phyloP scores from a whole-genome alignment of 1,140 invertebrate species.

The Papilio polytes region DNA sequence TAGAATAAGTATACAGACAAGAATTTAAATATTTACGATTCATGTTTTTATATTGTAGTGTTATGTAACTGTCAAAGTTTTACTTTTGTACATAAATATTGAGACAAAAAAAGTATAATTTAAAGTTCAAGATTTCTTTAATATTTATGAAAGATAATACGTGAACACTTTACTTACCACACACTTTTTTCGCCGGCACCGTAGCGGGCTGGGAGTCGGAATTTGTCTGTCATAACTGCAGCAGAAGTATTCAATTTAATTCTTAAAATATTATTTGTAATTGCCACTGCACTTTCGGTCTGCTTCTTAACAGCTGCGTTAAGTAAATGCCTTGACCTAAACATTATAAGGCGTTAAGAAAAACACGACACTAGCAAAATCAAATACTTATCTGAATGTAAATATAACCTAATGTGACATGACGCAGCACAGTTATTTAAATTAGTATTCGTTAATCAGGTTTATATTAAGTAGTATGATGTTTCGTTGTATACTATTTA shows the following conservation, averaged over 20 bases:
- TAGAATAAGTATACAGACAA: too few relatives aligned
- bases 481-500: background rate
- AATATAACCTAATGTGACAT: slow-evolving; percentile 48
- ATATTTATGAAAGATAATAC: background rate
- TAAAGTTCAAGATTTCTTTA: slow-evolving; percentile 18
- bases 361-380: slow-evolving; percentile 39
- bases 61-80: background rate
- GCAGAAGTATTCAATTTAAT: slow-evolving; percentile 37
- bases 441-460: slow-evolving; percentile 25
- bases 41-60: background rate
- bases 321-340: slow-evolving; percentile 60
- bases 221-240: slow-evolving; percentile 80
- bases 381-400: slow-evolving; percentile 49
- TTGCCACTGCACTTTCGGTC: slow-evolving; percentile 36
- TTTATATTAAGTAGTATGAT: background rate
- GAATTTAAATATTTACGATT: too few relatives aligned
- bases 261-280: slow-evolving; percentile 40
- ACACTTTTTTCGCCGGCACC: slow-evolving; percentile 86
- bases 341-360: slow-evolving; percentile 49
- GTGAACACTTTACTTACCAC: slow-evolving; percentile 69
- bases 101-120: background rate
- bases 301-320: slow-evolving; percentile 43
- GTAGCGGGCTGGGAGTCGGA: slow-evolving; percentile 85
- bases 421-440: slow-evolving; percentile 35
- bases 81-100: background rate